These are phyloP conservation scores for Pseudococcus longispinus DNA, from an alignment of 2,888 invertebrate genomes.

Conservation along the genomic window DNA sequence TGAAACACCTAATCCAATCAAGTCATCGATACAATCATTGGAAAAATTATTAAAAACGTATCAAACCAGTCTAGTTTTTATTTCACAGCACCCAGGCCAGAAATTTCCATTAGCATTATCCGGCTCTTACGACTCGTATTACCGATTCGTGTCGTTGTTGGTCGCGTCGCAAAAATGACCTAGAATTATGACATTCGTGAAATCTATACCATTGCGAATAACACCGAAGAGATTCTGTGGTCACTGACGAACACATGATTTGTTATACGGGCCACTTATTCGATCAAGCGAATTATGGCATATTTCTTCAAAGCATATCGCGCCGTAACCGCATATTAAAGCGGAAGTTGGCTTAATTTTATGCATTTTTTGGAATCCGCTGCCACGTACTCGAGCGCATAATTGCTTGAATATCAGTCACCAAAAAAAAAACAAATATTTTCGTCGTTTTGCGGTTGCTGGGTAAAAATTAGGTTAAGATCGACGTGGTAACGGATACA, in stretches of 20 bases:
- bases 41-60: neutral
- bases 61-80: neutral
- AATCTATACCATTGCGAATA: neutral
- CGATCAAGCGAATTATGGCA: constrained; percentile 30
- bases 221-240: constrained; percentile 12
- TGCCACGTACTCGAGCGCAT: neutral
- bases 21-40: neutral
- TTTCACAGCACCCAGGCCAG: neutral
- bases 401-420: constrained; percentile 22
- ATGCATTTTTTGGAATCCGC: neutral
- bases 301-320: neutral
- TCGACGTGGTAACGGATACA: neutral
- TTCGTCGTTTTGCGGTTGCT: constrained; percentile 15
- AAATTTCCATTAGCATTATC: neutral
- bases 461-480: neutral
- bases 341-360: constrained; percentile 5
- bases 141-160: neutral
- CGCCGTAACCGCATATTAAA: constrained; percentile 7
- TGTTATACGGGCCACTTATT: constrained; percentile 16
- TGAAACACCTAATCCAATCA: neutral
- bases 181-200: neutral
- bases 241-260: constrained; percentile 3
- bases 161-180: constrained; percentile 12
- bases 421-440: constrained; percentile 5
- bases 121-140: neutral